Evolutionary conservation across 2,888 invertebrate species (phyloP).

Genomic region (Gerosis bhagava): DNA sequence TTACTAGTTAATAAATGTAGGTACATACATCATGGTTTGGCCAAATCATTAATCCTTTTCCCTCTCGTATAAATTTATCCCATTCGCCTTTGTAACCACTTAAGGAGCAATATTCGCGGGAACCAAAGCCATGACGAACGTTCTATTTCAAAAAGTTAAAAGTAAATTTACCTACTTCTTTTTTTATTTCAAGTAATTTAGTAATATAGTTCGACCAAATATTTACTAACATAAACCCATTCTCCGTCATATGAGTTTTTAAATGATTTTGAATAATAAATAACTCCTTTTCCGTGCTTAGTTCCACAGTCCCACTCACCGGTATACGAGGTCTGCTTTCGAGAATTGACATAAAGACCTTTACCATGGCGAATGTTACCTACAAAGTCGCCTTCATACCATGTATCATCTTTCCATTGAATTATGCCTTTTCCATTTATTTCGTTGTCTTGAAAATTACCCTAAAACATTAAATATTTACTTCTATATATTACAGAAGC

Average conservation of each 20-base stretch:
- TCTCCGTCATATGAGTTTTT: constrained; percentile 67
- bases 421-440: constrained; percentile 79
- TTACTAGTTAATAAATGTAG: too few species aligned
- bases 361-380: constrained; percentile 80
- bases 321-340: constrained; percentile 55
- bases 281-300: constrained; percentile 65
- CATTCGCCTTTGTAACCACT: constrained; percentile 82
- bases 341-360: constrained; percentile 73
- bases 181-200: too few species aligned
- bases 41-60: constrained; percentile 84
- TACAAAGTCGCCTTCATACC: constrained; percentile 82
- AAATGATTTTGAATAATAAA: constrained; percentile 53
- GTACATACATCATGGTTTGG: constrained; percentile 74
- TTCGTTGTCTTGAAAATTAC: constrained; percentile 79
- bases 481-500: too few species aligned
- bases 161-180: too few species aligned
- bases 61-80: constrained; percentile 73
- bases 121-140: constrained; percentile 65
- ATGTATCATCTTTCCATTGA: constrained; percentile 78
- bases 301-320: constrained; percentile 77
- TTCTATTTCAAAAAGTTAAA: too few species aligned
- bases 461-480: too few species aligned
- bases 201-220: too few species aligned
- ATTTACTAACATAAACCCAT: constrained; percentile 64
- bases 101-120: constrained; percentile 57